Percentiles rank a stretch among this genome's conserved stretches.
Conservation (phyloP, 2,797 vertebrate species). For the Monodelphis domestica region DNA sequence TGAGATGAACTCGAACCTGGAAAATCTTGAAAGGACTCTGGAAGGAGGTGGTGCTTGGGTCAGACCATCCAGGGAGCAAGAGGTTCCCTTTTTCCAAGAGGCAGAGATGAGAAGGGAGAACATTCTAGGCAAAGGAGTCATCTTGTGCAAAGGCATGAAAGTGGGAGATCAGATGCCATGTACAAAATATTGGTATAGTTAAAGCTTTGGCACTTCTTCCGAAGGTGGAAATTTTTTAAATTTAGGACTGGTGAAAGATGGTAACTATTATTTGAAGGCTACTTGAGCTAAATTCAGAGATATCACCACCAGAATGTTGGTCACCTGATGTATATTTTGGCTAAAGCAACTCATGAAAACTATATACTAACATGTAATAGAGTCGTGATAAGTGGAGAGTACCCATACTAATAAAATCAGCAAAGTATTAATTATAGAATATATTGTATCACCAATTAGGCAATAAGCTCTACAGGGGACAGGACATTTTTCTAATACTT, state of each 20-base stretch:
- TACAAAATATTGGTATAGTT: not conserved
- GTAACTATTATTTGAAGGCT: not conserved
- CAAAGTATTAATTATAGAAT: not conserved
- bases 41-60: not conserved
- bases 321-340: not conserved
- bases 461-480: not conserved
- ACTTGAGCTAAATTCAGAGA: not conserved
- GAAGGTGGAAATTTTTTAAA: not conserved
- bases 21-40: not conserved
- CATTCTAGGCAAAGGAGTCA: not conserved
- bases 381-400: not conserved
- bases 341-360: not conserved
- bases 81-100: not conserved
- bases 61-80: not conserved
- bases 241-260: not conserved
- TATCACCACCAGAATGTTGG: not conserved
- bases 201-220: not conserved
- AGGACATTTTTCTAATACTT: not conserved
- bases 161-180: not conserved
- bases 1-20: not conserved
- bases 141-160: not conserved
- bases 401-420: not conserved
- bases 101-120: not conserved
- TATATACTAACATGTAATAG: not conserved
- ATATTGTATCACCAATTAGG: not conserved